phyloP scores from a whole-genome alignment of 64 coral and sea anemone genomes.

The Hydrozoanthus tunicans region DNA sequence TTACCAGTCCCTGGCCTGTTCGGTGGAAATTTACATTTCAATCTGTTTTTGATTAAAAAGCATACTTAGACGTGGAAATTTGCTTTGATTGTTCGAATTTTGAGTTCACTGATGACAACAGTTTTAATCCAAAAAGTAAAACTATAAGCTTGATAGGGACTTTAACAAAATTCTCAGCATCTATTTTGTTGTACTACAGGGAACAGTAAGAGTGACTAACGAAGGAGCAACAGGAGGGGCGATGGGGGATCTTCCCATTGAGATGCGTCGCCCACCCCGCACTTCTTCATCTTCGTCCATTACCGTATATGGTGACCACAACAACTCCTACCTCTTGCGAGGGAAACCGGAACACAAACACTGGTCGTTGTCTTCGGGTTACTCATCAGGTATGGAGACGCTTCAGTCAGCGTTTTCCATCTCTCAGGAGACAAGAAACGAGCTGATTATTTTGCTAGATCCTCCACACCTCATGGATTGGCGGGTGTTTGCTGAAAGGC shows the following conservation, averaged over 20 bases:
- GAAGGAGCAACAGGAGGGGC: not conserved
- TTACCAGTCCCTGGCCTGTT: too few relatives aligned
- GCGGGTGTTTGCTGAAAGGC: slow-evolving; percentile 34
- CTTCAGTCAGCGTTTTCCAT: slow-evolving; percentile 28
- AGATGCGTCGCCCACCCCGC: not conserved
- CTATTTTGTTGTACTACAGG: not conserved
- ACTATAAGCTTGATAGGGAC: too few relatives aligned
- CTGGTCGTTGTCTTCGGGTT: slow-evolving; percentile 32
- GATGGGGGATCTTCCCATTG: not conserved
- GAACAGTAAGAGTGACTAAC: not conserved
- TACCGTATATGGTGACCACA: not conserved
- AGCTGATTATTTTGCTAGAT: slow-evolving; percentile 20
- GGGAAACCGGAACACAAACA: not conserved
- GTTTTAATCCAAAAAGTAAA: too few relatives aligned
- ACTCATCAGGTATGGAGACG: slow-evolving; percentile 36
- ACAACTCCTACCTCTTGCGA: not conserved
- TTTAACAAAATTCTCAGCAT: not conserved
- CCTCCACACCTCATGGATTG: slow-evolving; percentile 49
- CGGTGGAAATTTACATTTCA: too few relatives aligned
- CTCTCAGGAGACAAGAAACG: slow-evolving; percentile 23
- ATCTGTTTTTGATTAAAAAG: too few relatives aligned
- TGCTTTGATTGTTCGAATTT: too few relatives aligned
- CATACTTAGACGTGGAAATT: too few relatives aligned
- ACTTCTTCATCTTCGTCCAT: not conserved
- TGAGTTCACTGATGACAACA: too few relatives aligned